Base-by-base conservation (phyloP, 1,140 invertebrate species). In the Brachionus calyciflorus region DNA sequence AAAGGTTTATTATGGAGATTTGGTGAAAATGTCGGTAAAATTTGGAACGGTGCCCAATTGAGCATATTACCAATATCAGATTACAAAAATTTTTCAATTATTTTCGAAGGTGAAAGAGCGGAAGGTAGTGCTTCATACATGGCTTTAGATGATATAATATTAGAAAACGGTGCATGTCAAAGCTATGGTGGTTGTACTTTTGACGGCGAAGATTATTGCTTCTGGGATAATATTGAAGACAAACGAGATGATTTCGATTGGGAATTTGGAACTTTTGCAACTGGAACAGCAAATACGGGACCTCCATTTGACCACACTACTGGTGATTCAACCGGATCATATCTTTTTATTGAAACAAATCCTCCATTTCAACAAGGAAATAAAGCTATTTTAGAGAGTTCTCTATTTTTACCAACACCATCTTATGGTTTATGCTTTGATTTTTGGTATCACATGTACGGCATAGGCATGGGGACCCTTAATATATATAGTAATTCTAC, bases 191-290 rank as follows among this genome's bases (percentile, higher is more conserved):
- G 19, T 21, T 76, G 82, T 78, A 77, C 82, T 76, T 84, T 84
- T 79, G 83, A 83, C 40, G 37, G 80, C 65, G 2, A 73, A 30
- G 86, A 88, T 80, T 80, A 91, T 0, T 92, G 91, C 78, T 76
- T 65, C 21, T 83, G 79, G 21, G 30, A 37, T 1, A 79, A 79
- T 75, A 68, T 78, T 17, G 26, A 44, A 10, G 78, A 76, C 10
- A 81, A 83, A 55, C 75, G 65, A 7, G 82, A 83, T 69, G 55
- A 81, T 49, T 82, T 83, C 80, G 81, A 83, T 78, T 83, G 82
- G 82, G 73, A 80, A n/a, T 77, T 82, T 44, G 80, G 80, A 7
- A 78, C 76, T 37, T 79, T 80, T 17, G 9, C 26, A 21, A 82
- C 81, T 10, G 17, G 46, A 12, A 80, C 79, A 28, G 17, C 26